Conservation (phyloP, 2,113 vertebrate genomes). For the Haemorhous mexicanus region DNA sequence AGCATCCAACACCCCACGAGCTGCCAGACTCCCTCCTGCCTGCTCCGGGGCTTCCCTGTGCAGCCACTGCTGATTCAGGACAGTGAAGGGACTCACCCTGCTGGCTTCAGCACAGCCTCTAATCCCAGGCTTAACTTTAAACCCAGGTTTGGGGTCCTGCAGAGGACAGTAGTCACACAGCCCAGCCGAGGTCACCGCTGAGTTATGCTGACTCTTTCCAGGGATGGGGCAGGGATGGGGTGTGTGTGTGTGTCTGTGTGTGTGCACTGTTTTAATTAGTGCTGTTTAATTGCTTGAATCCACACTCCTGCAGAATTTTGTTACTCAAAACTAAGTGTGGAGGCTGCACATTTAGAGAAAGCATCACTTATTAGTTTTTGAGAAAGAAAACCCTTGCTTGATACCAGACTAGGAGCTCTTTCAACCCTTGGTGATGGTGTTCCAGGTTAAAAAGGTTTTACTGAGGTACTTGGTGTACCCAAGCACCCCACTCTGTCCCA, state of each 20-base stretch:
- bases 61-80: slow-evolving; percentile 14
- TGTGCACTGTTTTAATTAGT: background rate
- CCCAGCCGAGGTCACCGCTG: background rate
- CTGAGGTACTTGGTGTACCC: background rate
- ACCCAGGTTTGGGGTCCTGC: background rate
- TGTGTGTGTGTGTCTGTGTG: too few species aligned
- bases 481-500: background rate
- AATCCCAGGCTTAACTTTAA: slow-evolving; percentile 34
- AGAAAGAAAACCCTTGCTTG: background rate
- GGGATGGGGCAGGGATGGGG: background rate
- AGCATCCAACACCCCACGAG: rapidly evolving
- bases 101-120: background rate
- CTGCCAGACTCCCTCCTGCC: rapidly evolving
- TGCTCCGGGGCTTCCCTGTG: rapidly evolving
- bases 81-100: rapidly evolving
- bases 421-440: rapidly evolving
- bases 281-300: background rate
- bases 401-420: background rate
- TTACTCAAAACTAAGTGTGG: background rate
- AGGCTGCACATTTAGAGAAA: background rate
- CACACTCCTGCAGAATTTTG: background rate
- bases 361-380: background rate
- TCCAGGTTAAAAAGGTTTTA: background rate
- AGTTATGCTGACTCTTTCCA: background rate
- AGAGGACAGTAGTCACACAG: background rate